Base-by-base conservation (phyloP, 2,113 vertebrate species). In the Lophura nycthemera region DNA sequence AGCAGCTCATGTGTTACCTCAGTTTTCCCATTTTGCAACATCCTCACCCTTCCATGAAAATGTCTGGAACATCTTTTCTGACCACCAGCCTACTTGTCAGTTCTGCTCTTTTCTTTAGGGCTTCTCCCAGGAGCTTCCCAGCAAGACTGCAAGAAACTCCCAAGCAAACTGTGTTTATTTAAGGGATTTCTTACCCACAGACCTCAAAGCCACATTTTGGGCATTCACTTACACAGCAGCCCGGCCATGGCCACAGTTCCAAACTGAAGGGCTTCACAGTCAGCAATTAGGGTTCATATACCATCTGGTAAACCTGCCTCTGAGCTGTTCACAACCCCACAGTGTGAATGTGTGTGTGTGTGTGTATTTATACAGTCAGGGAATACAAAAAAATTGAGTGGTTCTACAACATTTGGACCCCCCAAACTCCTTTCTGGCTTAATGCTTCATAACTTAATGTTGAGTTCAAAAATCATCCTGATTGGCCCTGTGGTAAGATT, bases 41-140 rank as follows among this genome's bases (percentile, higher is more conserved):
- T 61, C 47, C 48, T 84, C 29, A 57, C 18, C 6, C 43, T 90
- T 89, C 77, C 61, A 57, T 16, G 30, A 32, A 88, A 81, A 79
- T 22, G n/a, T 2, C 89, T 5, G 2, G 78, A 86, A 22, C 86
- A 34, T 40, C 30, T 90, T 83, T 92, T n/a, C 65, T 48, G 29
- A 34, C 22, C 21, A 27, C 29, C 50, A 67, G 25, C 34, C 67
- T 27, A 34, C 63, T 83, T 80, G 90, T 65, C 52, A 30, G 0
- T 83, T 88, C 67, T 78, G 18, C 12, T 86, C 25, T 40, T 76
- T 89, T 43, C 22, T 2, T 90, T 52, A 48, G 40, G 66, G 12
- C 48, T 90, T 94, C 59, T 92, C 69, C 57, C 77, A 45, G 52
- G 70, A 86, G 47, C 13, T 90, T 43, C 86, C 36, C 77, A 76